phyloP scores from a whole-genome alignment of 2,888 invertebrate genomes.

The Netelia virgata region DNA sequence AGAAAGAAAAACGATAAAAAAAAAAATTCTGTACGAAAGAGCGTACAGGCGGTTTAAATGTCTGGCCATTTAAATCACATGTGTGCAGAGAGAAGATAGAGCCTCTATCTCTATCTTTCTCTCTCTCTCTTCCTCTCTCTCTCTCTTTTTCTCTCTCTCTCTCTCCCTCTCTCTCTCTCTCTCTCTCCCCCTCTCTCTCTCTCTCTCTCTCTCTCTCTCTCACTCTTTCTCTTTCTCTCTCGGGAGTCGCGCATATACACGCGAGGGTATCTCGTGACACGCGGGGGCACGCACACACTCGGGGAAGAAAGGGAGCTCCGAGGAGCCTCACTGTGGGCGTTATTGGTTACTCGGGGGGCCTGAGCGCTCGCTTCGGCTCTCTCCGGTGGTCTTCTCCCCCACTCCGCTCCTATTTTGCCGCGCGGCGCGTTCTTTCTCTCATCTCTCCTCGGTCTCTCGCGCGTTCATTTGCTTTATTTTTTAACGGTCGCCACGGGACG shows the following conservation, averaged over 20 bases:
- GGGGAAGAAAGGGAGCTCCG: slow-evolving; percentile 41
- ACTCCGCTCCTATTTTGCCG: slow-evolving; percentile 4
- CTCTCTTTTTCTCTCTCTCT: too few species aligned
- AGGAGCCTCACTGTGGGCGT: slow-evolving; percentile 59
- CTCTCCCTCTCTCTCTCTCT: too few species aligned
- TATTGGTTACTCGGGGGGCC: slow-evolving; percentile 65
- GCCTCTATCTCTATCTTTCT: slow-evolving; percentile 27
- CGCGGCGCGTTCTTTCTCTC: slow-evolving; percentile 24
- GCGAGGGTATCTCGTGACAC: not conserved
- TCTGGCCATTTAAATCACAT: slow-evolving; percentile 70
- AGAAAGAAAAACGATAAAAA: slow-evolving; percentile 17
- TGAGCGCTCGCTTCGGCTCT: slow-evolving; percentile 52
- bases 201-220: not conserved
- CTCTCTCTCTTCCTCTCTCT: too few species aligned
- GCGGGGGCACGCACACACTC: slow-evolving; percentile 49
- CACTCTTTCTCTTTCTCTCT: not conserved
- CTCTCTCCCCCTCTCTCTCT: too few species aligned
- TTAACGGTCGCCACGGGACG: slow-evolving; percentile 76
- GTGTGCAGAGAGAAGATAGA: slow-evolving; percentile 59
- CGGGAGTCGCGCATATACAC: not conserved
- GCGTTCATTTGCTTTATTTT: slow-evolving; percentile 76
- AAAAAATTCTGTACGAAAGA: slow-evolving; percentile 31
- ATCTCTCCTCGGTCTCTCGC: slow-evolving; percentile 46
- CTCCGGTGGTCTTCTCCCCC: slow-evolving; percentile 65
- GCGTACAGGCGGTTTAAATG: slow-evolving; percentile 67